Base-by-base conservation (phyloP, 64 coral and sea anemone species). In the Porites lutea region DNA sequence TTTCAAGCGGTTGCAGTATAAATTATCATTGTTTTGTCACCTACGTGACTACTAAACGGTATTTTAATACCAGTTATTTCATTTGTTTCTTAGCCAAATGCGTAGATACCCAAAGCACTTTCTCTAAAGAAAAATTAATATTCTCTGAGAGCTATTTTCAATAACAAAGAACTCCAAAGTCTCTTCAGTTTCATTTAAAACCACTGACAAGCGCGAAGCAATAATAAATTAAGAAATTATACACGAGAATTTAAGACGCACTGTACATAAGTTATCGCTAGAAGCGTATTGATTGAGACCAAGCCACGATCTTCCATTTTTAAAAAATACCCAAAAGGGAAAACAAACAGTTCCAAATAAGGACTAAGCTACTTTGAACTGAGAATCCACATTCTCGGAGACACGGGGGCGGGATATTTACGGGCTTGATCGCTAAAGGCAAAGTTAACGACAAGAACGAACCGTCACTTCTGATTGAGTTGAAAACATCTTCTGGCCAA, bases 141-240 rank as follows among this genome's bases (percentile, higher is more conserved):
- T 66, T 69, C 13, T 52, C 18, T 16, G 18, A 46, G 73, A 76
- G 19, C n/a, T 45, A 59, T 11, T 80, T 60, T 84, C 64, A 76
- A 18, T 76, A 2, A 76, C 73, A 48, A 52, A 49, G 16, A 48
- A 8, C 9, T 4, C 46, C 45, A 47, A 13, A 18, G 27, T 37
- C 27, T n/a, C 14, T 18, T 48, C 2, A 22, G 21, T 48, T 19
- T 84, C 46, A 66, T 52, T 11, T 51, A 3, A 20, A 62, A 62
- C 61, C 55, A 16, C 22, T 62, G 18, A 50, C 19, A 19, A 22
- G 61, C 65, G 69, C 9, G 11, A 37, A 65, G 48, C 4, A 51
- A 69, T 69, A 84, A 84, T 84, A 84, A 84, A 67, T 84, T 84
- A 84, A 21, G 18, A 18, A 27, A 67, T 19, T 84, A 8, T 46